Base-by-base conservation (phyloP, 2,113 vertebrate genomes). In the Alces alces region DNA sequence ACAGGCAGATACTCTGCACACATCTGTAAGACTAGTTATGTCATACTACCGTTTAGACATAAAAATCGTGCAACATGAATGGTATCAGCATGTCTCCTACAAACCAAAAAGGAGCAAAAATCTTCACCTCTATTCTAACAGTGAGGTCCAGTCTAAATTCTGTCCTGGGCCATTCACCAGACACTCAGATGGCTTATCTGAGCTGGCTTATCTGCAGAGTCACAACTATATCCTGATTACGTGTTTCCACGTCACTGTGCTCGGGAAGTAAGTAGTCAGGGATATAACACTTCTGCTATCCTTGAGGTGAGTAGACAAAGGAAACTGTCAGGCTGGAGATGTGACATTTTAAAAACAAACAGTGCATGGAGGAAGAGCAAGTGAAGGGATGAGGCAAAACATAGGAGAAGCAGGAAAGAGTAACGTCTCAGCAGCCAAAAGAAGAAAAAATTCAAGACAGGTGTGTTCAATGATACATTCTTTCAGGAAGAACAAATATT, bases 1-100 rank as follows among this genome's bases (percentile, higher is more conserved):
- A 94, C 15, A 96, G 79, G 28, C 76, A 85, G 21, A 43, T 47
- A 89, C 5, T 47, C 85, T 86, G 47, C 33, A 87, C 64, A 55
- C 3, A 21, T 64, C 61, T 86, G 6, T 80, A 66, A 80, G 52
- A 90, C 52, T 83, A n/a, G 91, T 97, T 88, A 96, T 15, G 47
- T 27, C 55, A 92, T 30, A 73, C 30, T 11, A 1, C 45, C 95
- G 50, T 3, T 78, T 87, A 11, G 3, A 54, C 78, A 89, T 93
- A 43, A 92, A 94, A 98, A 89, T 0, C 25, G 92, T 25, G 93
- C 96, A 87, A 27, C 23, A 73, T 47, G 96, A 94, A 19, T 15
- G 12, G 21, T 70, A 50, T 16, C 30, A 28, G 73, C 64, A n/a
- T 43, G 33, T 93, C 28, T 96, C 60, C 52, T 93, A 86, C 21